Conservation (phyloP, 1,140 invertebrate genomes). For the Tachypleus tridentatus region DNA sequence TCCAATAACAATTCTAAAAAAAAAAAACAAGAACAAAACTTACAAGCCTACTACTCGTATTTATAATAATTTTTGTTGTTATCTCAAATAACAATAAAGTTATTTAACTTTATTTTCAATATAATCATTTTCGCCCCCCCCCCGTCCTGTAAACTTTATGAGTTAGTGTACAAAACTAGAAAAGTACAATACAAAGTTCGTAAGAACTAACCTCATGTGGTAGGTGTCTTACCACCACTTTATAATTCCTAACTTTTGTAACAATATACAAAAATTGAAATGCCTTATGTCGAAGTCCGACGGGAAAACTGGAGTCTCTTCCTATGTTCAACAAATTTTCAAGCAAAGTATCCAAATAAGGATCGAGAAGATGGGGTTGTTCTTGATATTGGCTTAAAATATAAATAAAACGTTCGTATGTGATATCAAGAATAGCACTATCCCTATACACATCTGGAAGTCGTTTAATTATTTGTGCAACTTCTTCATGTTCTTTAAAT, state of each 20-base stretch:
- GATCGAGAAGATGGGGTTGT: conserved; percentile 85
- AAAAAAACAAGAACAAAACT: too few species aligned
- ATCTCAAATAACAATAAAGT: too few species aligned
- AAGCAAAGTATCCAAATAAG: conserved; percentile 63
- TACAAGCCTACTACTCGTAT: too few species aligned
- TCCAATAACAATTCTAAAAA: too few species aligned
- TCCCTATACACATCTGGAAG: conserved; percentile 39
- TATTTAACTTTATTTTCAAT: too few species aligned
- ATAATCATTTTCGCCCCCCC: too few species aligned
- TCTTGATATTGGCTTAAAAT: conserved; percentile 83
- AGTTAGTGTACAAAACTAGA: too few species aligned
- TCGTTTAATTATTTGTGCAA: conserved; percentile 46
- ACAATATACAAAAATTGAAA: conserved; percentile 79
- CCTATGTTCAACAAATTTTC: conserved; percentile 54
- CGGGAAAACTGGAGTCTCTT: conserved; percentile 37
- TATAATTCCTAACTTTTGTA: conserved; percentile 82
- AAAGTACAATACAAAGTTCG: too few species aligned
- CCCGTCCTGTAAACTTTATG: too few species aligned
- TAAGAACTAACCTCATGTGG: conserved; percentile 65
- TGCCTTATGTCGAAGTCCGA: conserved; percentile 50
- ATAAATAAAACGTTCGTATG: conserved; percentile 43
- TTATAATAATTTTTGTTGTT: too few species aligned
- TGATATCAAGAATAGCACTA: conserved; percentile 34
- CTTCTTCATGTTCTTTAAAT: conserved; percentile 55
- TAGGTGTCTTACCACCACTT: conserved; percentile 75